These are phyloP conservation scores for Typhlichthys eigenmanni DNA, from an alignment of 2,797 vertebrate genomes.

Conservation along the genomic window DNA sequence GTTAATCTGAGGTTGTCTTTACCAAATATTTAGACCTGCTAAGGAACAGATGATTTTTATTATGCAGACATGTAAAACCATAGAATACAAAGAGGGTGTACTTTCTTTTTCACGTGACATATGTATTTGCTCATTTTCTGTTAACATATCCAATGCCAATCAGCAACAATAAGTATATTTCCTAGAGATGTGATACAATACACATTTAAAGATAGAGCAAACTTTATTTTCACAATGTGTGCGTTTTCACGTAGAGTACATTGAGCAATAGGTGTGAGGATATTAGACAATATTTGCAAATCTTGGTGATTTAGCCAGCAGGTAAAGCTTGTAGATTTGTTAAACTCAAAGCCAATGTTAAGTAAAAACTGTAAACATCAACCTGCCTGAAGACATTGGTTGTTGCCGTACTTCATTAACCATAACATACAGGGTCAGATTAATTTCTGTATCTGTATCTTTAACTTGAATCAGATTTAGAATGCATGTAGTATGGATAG, in stretches of 20 bases:
- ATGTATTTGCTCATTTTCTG: no score
- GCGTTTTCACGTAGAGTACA: constrained; percentile 62
- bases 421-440: not conserved
- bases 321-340: constrained; percentile 32
- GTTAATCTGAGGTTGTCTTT: no score
- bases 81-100: no score
- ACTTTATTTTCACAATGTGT: constrained; percentile 61
- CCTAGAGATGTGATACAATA: not conserved
- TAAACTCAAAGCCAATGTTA: constrained; percentile 25
- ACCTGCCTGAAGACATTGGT: constrained; percentile 35
- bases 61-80: no score
- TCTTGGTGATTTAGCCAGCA: constrained; percentile 39
- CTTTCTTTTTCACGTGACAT: no score
- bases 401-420: constrained; percentile 28
- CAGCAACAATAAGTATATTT: no score
- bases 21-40: no score
- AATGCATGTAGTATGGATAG: not conserved
- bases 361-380: constrained; percentile 37
- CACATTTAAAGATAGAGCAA: constrained; percentile 28
- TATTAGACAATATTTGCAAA: constrained; percentile 42
- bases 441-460: no score
- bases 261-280: constrained; percentile 29
- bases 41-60: no score
- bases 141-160: no score
- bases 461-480: not conserved